Percentiles rank a stretch among this genome's conserved stretches.
Evolutionary conservation across 2,888 invertebrate species (phyloP).

Genomic region (Nephrotoma appendiculata): DNA sequence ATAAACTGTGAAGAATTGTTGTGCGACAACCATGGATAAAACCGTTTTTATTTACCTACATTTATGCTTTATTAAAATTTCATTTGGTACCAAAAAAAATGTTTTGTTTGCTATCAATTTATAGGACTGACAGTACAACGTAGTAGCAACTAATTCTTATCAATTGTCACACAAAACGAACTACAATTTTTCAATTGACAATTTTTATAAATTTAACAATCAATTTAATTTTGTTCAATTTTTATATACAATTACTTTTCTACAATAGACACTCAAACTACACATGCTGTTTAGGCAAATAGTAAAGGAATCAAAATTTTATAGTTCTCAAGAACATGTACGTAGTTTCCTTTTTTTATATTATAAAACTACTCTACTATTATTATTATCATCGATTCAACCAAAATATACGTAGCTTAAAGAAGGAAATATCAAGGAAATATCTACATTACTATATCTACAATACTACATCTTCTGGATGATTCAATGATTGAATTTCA

Average conservation of each 20-base stretch:
- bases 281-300: background rate
- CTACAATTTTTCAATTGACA: background rate
- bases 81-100: background rate
- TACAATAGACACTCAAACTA: background rate
- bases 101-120: background rate
- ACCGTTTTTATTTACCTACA: too few species aligned
- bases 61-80: too few species aligned
- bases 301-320: background rate
- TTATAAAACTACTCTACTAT: background rate
- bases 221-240: background rate
- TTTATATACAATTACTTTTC: background rate
- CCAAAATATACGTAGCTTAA: background rate
- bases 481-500: background rate
- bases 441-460: too few species aligned
- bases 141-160: background rate
- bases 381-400: background rate
- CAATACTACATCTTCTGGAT: too few species aligned
- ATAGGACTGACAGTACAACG: background rate
- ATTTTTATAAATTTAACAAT: background rate
- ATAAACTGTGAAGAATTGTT: too few species aligned
- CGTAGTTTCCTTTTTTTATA: background rate
- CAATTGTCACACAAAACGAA: background rate
- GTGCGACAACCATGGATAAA: too few species aligned
- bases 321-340: background rate
- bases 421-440: background rate